Percentiles rank a stretch among this genome's conserved stretches.
These are phyloP conservation scores for Cataglyphis hispanica DNA, from an alignment of 1,140 invertebrate species.

Conservation along the genomic window DNA sequence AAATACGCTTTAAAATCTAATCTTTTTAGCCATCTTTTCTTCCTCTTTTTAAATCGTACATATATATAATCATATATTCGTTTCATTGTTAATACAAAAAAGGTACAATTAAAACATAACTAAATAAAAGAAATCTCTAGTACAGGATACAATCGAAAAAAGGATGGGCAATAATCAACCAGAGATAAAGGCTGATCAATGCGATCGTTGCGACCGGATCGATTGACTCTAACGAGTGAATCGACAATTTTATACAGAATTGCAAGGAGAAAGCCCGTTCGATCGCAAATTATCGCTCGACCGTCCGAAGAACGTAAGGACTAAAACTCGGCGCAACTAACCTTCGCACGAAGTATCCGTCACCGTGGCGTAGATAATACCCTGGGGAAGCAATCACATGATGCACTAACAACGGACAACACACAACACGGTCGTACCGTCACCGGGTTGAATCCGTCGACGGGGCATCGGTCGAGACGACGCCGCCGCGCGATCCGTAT, in stretches of 20 bases:
- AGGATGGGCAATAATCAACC: not conserved
- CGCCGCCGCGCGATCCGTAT: constrained; percentile 38
- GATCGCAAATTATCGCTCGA: not conserved
- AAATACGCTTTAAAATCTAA: not conserved
- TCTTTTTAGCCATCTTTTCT: not conserved
- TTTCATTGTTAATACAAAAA: not conserved
- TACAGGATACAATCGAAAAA: not conserved
- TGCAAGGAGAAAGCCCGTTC: not conserved
- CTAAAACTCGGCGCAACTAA: constrained; percentile 23
- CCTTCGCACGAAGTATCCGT: constrained; percentile 61
- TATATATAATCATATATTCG: not conserved
- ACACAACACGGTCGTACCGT: constrained; percentile 26
- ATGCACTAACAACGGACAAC: constrained; percentile 66
- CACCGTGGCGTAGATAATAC: constrained; percentile 58
- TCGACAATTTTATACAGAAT: not conserved
- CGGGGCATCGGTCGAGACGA: constrained; percentile 54
- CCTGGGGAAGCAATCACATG: constrained; percentile 76
- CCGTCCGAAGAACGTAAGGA: not conserved
- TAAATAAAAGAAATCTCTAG: constrained; percentile 1
- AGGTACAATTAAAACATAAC: not conserved
- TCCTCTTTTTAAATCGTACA: not conserved
- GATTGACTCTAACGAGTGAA: not conserved
- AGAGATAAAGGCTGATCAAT: not conserved
- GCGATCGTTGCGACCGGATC: not conserved
- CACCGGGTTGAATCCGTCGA: constrained; percentile 39